phyloP scores from a whole-genome alignment of 1,140 invertebrate species.

The Planococcus citri region DNA sequence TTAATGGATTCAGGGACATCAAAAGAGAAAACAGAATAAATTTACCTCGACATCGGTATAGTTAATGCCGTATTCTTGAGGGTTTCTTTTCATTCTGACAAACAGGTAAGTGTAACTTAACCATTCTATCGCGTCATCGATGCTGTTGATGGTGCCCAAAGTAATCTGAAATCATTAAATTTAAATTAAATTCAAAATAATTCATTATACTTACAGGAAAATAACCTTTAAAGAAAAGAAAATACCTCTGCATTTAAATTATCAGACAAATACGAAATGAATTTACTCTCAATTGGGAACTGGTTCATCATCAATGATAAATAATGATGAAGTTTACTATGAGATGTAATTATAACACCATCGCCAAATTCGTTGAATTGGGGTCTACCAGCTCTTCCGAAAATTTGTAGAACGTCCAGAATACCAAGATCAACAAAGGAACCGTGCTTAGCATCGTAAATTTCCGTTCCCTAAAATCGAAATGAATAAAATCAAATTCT shows the following conservation, averaged over 20 bases:
- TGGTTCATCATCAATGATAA: constrained; percentile 88
- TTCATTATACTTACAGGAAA: not conserved
- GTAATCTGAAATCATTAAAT: constrained; percentile 50
- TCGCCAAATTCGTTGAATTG: constrained; percentile 82
- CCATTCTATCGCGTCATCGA: constrained; percentile 95
- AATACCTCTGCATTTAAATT: constrained; percentile 95
- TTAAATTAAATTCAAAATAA: not conserved
- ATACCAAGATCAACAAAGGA: constrained; percentile 91
- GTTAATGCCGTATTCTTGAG: constrained; percentile 75
- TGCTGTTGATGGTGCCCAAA: constrained; percentile 85
- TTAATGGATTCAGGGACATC: not conserved
- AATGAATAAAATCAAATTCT: constrained; percentile 25
- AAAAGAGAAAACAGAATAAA: constrained; percentile 1
- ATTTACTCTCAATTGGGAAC: constrained; percentile 96
- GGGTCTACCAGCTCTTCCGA: constrained; percentile 92
- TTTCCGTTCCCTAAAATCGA: constrained; percentile 75
- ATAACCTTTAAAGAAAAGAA: too few species aligned
- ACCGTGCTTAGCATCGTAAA: constrained; percentile 93
- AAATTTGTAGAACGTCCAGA: constrained; percentile 97
- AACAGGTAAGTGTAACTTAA: constrained; percentile 93
- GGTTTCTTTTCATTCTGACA: constrained; percentile 88
- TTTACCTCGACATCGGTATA: constrained; percentile 46
- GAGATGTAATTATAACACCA: constrained; percentile 89
- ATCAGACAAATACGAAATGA: constrained; percentile 80
- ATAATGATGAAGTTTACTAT: constrained; percentile 89